Base-by-base conservation (phyloP, 2,113 vertebrate genomes). In the Percina caprodes region DNA sequence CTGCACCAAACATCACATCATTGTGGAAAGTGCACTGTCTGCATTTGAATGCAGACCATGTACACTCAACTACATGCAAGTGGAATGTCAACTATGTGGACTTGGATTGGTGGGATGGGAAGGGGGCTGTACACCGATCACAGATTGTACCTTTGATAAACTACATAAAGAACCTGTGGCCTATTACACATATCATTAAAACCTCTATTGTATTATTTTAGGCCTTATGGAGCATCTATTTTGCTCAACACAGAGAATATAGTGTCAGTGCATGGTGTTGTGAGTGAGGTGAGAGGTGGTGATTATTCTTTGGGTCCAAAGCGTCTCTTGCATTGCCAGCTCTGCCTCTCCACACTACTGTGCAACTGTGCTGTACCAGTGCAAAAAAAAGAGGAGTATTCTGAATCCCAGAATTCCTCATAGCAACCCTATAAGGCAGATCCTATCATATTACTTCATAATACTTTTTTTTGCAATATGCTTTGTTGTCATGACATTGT, bases 211-310 rank as follows among this genome's bases (percentile, higher is more conserved):
- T 19, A 19, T 52, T 54, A 49, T 48, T 23, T 11, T 21, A 15
- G 51, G 45, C 54, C 30, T 78, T 30, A 2, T 66, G 49, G 56
- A 58, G 51, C 51, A 55, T 30, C 46, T 52, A 56, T 75, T 69
- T 71, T 3, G n/a, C 33, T 67, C 49, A 7, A 6, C 39, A 49
- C 70, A 69, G 54, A 24, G 56, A 16, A 5, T 52, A 35, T 65
- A 60, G 75, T 77, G 45, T 60, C 45, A 75, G 59, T 68, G 66
- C 51, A 78, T 19, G 61, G 18, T 2, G 24, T 58, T 60, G 59
- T 52, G 26, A 79, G 69, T 7, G 65, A 68, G 77, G 70, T 78
- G 83, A 85, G 83, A 83, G 67, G 83, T 82, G 81, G 65, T 77
- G 71, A 90, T 84, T 82, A 79, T 62, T 84, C 63, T 59, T 45